Evolutionary conservation across 1,140 invertebrate species (phyloP).

Genomic region (Leptinotarsa undecemlineata): DNA sequence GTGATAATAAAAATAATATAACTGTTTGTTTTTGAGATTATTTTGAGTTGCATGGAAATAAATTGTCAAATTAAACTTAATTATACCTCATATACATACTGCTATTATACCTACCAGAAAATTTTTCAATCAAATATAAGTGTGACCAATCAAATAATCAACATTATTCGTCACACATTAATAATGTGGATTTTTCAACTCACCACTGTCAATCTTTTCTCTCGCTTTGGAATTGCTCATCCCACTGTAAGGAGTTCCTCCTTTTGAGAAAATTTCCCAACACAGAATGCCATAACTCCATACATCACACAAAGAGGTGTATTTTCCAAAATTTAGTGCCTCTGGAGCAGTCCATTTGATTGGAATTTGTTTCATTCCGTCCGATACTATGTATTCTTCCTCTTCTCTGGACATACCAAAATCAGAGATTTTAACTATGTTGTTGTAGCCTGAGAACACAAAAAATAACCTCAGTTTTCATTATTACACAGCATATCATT

Average conservation of each 20-base stretch:
- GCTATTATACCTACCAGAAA: too few species aligned
- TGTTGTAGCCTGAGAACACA: constrained; percentile 65
- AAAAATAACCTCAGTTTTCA: too few species aligned
- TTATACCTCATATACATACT: too few species aligned
- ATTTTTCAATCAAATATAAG: too few species aligned
- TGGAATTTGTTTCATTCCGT: constrained; percentile 97
- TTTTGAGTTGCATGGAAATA: too few species aligned
- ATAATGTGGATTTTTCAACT: constrained; percentile 7
- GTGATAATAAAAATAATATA: too few species aligned
- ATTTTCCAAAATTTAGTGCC: constrained; percentile 94
- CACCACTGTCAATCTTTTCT: constrained; percentile 91
- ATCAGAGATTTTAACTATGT: constrained; percentile 94
- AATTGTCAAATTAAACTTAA: too few species aligned
- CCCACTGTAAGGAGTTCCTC: constrained; percentile 91
- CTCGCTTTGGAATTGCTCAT: constrained; percentile 89
- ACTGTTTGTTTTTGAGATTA: too few species aligned
- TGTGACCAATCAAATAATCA: too few species aligned
- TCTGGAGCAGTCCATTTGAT: constrained; percentile 98
- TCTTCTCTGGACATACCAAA: constrained; percentile 98
- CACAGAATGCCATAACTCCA: constrained; percentile 97
- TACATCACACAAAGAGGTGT: constrained; percentile 97
- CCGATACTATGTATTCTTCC: constrained; percentile 95
- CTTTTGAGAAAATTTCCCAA: constrained; percentile 96
- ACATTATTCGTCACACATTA: too few species aligned
- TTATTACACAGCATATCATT: not conserved